Conservation (phyloP, 64 coral and sea anemone species). For the Trachythela sp. region DNA sequence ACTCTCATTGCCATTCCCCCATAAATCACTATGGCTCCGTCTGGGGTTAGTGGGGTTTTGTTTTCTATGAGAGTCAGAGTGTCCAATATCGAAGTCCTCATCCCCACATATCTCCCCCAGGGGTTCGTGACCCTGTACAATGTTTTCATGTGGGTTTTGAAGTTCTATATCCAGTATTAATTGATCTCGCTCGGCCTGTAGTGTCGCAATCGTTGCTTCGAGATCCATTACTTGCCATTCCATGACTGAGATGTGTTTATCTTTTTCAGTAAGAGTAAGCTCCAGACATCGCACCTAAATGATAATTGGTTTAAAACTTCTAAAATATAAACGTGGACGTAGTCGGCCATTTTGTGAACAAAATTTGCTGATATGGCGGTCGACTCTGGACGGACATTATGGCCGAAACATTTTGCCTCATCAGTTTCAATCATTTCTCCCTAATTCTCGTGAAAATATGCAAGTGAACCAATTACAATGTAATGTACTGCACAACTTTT, state of each 20-base stretch:
- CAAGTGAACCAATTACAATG: no score
- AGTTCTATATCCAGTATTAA: conserved; percentile 79
- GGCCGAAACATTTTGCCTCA: no score
- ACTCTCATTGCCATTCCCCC: not conserved
- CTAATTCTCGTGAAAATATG: no score
- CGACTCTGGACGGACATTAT: no score
- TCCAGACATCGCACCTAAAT: conserved; percentile 32
- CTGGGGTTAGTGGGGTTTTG: not conserved
- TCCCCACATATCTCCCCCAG: conserved; percentile 27
- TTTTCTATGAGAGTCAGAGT: not conserved
- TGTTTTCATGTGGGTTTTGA: conserved; percentile 48
- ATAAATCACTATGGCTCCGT: not conserved
- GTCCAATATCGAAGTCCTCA: not conserved
- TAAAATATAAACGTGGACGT: not conserved
- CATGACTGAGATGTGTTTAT: conserved; percentile 82
- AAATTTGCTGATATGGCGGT: no score
- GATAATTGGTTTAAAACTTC: not conserved
- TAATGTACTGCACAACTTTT: no score
- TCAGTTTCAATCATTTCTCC: no score
- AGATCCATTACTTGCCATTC: conserved; percentile 90
- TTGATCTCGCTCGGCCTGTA: conserved; percentile 85
- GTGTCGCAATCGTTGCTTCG: conserved; percentile 73
- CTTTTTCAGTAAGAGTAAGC: conserved; percentile 70
- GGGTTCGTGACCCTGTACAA: conserved; percentile 50
- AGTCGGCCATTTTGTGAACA: no score